A percentile compares a stretch with the other conserved stretches of the same genome.
Conservation (phyloP, 2,113 vertebrate genomes). For the Oryzias celebensis region DNA sequence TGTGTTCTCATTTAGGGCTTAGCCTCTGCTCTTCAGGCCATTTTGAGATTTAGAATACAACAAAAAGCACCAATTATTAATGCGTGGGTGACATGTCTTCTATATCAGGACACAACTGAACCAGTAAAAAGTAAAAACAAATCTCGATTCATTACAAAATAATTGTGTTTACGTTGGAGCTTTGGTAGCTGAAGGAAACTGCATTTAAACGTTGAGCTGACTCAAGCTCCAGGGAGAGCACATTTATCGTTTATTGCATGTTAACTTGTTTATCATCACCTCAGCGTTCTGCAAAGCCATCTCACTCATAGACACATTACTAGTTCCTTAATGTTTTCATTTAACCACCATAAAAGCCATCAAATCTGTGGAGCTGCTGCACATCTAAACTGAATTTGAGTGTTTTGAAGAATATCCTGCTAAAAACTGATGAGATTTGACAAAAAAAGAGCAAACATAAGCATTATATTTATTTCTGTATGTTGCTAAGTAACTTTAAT, state of each 20-base stretch:
- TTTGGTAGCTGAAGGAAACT: slow-evolving; percentile 3
- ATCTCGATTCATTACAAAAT: no score
- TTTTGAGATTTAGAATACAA: no score
- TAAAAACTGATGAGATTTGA: slow-evolving; percentile 28
- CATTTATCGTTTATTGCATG: not conserved
- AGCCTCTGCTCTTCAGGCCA: not conserved
- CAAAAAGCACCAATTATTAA: no score
- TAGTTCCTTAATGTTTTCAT: slow-evolving; percentile 54
- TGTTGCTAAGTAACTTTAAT: slow-evolving; percentile 52
- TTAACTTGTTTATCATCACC: slow-evolving; percentile 41
- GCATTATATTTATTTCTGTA: slow-evolving; percentile 26
- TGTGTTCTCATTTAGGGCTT: not conserved
- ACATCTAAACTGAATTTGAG: slow-evolving; percentile 26
- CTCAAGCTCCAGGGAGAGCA: no score
- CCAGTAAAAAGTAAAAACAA: no score
- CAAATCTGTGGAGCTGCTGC: slow-evolving; percentile 37
- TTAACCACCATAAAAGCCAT: slow-evolving; percentile 46
- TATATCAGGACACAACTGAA: no score
- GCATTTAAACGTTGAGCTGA: not conserved
- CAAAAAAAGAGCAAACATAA: slow-evolving; percentile 21
- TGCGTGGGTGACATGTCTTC: no score
- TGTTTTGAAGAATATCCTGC: slow-evolving; percentile 25
- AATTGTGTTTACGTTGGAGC: not conserved
- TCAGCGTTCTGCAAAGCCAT: slow-evolving; percentile 33
- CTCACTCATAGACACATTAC: slow-evolving; percentile 32